phyloP scores from a whole-genome alignment of 2,797 vertebrate species.

The Arctocebus calabarensis region DNA sequence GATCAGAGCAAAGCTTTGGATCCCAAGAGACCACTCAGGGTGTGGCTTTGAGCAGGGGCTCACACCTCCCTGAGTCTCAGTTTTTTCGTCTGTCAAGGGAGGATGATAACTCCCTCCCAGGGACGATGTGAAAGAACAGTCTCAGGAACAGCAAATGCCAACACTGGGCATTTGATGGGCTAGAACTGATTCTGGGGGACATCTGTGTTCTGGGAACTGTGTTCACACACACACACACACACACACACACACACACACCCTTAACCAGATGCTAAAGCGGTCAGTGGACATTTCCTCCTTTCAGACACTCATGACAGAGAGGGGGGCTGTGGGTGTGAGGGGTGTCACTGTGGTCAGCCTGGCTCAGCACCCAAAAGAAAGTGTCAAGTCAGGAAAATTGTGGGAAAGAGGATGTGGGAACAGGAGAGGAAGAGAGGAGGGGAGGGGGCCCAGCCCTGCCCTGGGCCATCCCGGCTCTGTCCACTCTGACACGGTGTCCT shows the following conservation, averaged over 20 bases:
- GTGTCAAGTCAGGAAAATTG: conserved; percentile 60
- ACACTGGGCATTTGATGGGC: background rate
- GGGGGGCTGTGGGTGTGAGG: background rate
- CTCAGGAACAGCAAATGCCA: background rate
- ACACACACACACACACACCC: background rate
- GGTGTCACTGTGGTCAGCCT: conserved; percentile 50
- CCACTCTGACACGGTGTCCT: background rate
- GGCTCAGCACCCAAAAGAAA: conserved; percentile 52
- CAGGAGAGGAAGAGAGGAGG: background rate
- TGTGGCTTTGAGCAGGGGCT: background rate
- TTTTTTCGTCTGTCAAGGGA: background rate
- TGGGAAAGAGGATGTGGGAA: conserved; percentile 76
- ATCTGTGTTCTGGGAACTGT: background rate
- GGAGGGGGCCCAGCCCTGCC: background rate
- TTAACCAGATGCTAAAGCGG: background rate
- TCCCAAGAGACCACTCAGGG: background rate
- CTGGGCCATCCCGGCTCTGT: background rate
- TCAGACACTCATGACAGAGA: background rate
- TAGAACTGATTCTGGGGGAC: background rate
- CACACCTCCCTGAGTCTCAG: background rate
- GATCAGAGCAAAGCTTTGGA: background rate
- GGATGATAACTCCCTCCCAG: background rate
- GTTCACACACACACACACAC: background rate
- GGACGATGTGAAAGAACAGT: background rate
- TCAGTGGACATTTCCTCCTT: conserved; percentile 41